Base-by-base conservation (phyloP, 1,140 invertebrate species). In the Lepidostoma basale region DNA sequence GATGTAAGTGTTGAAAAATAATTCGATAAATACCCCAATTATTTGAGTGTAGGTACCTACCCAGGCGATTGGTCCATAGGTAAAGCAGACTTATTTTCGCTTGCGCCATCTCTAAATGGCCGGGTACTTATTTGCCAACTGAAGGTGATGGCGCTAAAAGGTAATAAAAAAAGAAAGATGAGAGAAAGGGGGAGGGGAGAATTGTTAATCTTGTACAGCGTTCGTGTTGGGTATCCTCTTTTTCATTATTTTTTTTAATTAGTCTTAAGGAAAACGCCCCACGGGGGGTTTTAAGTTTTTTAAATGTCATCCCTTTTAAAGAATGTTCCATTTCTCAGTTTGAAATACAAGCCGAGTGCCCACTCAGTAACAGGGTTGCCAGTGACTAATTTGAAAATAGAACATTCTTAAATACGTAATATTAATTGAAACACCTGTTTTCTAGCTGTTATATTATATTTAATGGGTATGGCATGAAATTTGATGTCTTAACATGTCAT, bases 231-330 rank as follows among this genome's bases (percentile, higher is more conserved):
- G 60, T 58, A 49, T 64, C 64, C 66, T 10, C 68, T 40, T 59
- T 62, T 70, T 59, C 44, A 62, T 64, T 70, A 64, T 69, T 70
- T 70, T 60, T 70, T 70, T 70, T 67, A 70, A 70, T 70, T 70
- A 70, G 68, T 70, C 58, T 30, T 26, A 2, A 59, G 45, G 39
- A 66, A 70, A 70, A 65, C 62, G 68, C 68, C 42, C 14, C 16
- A 39, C 30, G 18, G 14, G 25, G 3, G 28, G 4, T 0, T 8
- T n/a, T 26, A 36, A 56, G 28, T 33, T 59, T 60, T 60, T 44
- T 23, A 44, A 42, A 23, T 60, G 58, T 60, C 58, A 60, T 60
- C 40, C 52, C 14, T 60, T 60, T 59, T 59, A 59, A 59, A 59
- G 23, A 60, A 60, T 25, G 16, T 26, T 60, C 25, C 36, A 42